Conservation (phyloP, 2,113 vertebrate genomes). For the Chionis minor region DNA sequence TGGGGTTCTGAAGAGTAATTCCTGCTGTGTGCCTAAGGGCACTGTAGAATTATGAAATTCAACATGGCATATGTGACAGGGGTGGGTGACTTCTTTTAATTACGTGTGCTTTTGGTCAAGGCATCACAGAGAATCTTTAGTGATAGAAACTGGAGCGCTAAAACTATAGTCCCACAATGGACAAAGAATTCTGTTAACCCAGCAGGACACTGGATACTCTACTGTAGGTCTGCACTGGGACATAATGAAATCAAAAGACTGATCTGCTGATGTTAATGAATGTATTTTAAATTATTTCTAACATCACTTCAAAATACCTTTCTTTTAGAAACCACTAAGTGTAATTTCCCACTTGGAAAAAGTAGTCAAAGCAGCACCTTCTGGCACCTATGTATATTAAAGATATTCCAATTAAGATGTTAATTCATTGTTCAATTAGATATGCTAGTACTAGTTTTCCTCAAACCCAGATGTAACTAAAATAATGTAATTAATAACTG, state of each 20-base stretch:
- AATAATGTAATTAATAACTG: neutral
- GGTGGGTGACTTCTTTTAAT: conserved; percentile 55
- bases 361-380: neutral
- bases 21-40: conserved; percentile 47
- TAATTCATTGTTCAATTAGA: neutral
- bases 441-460: neutral
- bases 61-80: conserved; percentile 22
- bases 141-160: neutral
- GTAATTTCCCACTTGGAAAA: neutral
- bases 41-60: conserved; percentile 30
- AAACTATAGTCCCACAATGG: neutral
- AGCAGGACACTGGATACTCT: neutral
- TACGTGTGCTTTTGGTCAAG: conserved; percentile 45
- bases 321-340: neutral
- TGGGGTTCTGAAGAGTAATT: neutral
- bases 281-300: neutral
- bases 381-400: neutral
- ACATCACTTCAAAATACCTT: neutral
- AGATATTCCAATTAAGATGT: neutral
- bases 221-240: neutral
- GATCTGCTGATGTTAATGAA: neutral
- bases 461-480: neutral
- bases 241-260: neutral
- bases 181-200: neutral
- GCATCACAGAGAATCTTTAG: neutral